These are phyloP conservation scores for Amphipoea oculea DNA, from an alignment of 2,888 invertebrate species.

Conservation along the genomic window DNA sequence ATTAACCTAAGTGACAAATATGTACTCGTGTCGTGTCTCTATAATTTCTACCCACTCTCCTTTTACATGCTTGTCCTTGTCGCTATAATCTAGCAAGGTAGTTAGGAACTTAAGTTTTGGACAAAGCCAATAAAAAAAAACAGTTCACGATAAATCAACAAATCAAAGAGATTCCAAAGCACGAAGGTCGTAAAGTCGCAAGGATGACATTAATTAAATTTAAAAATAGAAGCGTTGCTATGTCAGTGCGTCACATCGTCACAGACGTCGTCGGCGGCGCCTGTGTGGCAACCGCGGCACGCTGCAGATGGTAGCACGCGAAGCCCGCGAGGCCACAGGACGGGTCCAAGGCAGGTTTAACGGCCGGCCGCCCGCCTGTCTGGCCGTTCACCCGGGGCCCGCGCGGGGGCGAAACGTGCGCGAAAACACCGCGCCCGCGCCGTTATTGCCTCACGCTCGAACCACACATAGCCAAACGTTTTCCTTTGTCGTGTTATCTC, in stretches of 20 bases:
- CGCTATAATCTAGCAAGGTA: neutral
- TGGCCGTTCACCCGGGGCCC: conserved; percentile 90
- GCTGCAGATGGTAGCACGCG: conserved; percentile 71
- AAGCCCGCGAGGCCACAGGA: conserved; percentile 81
- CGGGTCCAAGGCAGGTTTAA: conserved; percentile 87
- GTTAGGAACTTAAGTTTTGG: neutral
- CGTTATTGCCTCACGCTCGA: conserved; percentile 76
- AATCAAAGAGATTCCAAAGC: conserved; percentile 19
- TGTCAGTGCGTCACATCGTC: conserved; percentile 44
- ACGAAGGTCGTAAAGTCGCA: conserved; percentile 21
- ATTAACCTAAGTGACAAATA: conserved; percentile 34
- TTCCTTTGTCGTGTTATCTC: conserved; percentile 69
- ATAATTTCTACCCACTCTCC: conserved; percentile 6
- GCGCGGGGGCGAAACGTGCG: conserved; percentile 86
- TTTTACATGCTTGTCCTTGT: neutral
- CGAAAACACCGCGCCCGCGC: conserved; percentile 89
- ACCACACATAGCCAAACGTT: conserved; percentile 67
- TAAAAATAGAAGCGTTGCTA: conserved; percentile 37
- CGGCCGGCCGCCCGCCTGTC: conserved; percentile 89
- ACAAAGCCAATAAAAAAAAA: conserved; percentile 9
- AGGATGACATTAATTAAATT: conserved; percentile 36
- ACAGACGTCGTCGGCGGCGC: conserved; percentile 61
- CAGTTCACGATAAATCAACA: conserved; percentile 16
- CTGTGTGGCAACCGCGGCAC: conserved; percentile 59
- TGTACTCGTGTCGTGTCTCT: conserved; percentile 10